Percentiles rank a stretch among this genome's conserved stretches.
These are phyloP conservation scores for Tenebrio molitor DNA, from an alignment of 1,140 invertebrate genomes.

Conservation along the genomic window DNA sequence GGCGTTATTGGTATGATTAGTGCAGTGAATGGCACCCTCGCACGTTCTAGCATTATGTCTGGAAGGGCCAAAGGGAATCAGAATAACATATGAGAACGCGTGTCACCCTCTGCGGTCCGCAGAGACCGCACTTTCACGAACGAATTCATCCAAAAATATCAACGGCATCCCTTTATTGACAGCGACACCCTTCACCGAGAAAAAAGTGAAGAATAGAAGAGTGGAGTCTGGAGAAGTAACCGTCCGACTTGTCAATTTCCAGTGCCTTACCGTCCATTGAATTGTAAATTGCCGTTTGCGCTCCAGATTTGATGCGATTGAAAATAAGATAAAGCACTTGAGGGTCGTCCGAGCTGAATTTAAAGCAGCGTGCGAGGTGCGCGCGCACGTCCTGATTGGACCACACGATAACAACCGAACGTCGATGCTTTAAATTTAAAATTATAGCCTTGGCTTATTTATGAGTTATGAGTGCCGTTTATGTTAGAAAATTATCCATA, in stretches of 20 bases:
- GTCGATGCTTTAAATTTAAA: constrained; percentile 49
- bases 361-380: constrained; percentile 40
- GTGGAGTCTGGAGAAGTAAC: no score
- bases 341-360: constrained; percentile 45
- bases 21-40: constrained; percentile 36
- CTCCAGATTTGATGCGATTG: constrained; percentile 46
- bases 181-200: background rate
- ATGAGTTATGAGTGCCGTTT: constrained; percentile 48
- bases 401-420: constrained; percentile 48
- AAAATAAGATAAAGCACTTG: constrained; percentile 44
- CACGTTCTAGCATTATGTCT: background rate
- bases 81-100: constrained; percentile 43
- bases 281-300: constrained; percentile 48
- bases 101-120: constrained; percentile 30
- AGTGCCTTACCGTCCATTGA: constrained; percentile 31
- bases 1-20: constrained; percentile 46
- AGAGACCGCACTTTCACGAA: constrained; percentile 36
- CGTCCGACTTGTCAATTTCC: constrained; percentile 17
- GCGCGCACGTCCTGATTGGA: constrained; percentile 48
- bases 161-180: background rate
- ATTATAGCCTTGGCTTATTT: constrained; percentile 50
- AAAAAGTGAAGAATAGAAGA: background rate
- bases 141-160: constrained; percentile 28
- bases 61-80: constrained; percentile 18
- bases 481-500: constrained; percentile 51